Base-by-base conservation (phyloP, 2,797 vertebrate species). In the Bradypus variegatus region DNA sequence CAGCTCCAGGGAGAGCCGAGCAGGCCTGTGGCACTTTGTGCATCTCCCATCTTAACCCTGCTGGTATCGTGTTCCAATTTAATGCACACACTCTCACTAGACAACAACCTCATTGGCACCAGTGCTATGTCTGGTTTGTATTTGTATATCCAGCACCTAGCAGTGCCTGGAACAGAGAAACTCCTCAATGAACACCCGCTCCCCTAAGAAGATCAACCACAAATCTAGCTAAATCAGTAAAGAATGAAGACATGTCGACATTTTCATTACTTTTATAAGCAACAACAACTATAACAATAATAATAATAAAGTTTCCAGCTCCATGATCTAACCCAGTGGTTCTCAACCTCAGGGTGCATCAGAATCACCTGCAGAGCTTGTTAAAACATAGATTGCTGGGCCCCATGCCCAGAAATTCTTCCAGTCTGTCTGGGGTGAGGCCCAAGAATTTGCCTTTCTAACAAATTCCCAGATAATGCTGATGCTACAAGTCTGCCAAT, bases 401-500 rank as follows among this genome's bases (percentile, higher is more conserved):
- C 23, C 31, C 85, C 65, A 48, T 38, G 21, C 41, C 69, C 62
- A 88, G 29, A 73, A 55, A 91, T 67, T 94, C 38, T 64, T n/a
- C 23, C 69, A 76, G 58, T 21, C 45, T 19, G 16, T 86, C 70
- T 62, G 19, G 18, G 16, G 15, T 53, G 16, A 70, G 62, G 11
- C 31, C 78, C 18, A 45, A 64, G 45, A 90, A 53, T 84, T 82
- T 72, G 69, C 64, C 64, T 92, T 91, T 92, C 67, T 80, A 84
- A 80, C 36, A 70, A 70, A 41, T n/a, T 29, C 48, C 38, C 41
- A 64, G 19, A 6, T 83, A 41, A 88, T 53, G 27, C 31, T 31
- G 8, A 65, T 19, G 31, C 58, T 82, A 12, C 50, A 88, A 55
- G 78, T 50, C 62, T 62, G 73, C 25, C 5, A 84, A 50, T 60